Percentiles rank a stretch among this genome's conserved stretches.
Evolutionary conservation across 2,888 invertebrate genomes (phyloP).

Genomic region (Venustoraphidia nigricollis): DNA sequence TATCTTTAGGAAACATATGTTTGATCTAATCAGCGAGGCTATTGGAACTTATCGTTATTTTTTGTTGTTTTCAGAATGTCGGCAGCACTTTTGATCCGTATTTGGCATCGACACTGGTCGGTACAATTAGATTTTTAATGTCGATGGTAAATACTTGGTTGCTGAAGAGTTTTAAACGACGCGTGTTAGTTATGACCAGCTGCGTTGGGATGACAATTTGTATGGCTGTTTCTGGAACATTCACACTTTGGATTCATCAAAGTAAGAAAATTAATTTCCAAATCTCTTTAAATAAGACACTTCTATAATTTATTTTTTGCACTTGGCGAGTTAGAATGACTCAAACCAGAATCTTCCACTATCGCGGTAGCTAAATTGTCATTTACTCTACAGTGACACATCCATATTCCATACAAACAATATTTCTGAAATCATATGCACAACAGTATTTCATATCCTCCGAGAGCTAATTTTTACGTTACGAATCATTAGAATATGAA

Average conservation of each 20-base stretch:
- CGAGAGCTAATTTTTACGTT: no score
- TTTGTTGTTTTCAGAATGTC: slow-evolving; percentile 27
- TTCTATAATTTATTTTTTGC: no score
- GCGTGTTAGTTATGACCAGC: slow-evolving; percentile 35
- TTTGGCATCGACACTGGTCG: slow-evolving; percentile 38
- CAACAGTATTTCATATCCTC: no score
- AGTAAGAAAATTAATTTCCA: slow-evolving; percentile 18
- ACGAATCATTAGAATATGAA: no score
- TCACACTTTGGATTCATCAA: slow-evolving; percentile 30
- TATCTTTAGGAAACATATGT: no score
- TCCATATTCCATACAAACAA: no score
- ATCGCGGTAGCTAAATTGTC: no score
- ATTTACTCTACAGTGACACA: no score
- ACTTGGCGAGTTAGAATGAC: no score
- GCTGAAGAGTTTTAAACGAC: slow-evolving; percentile 32
- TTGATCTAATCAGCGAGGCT: no score
- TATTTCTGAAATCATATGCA: no score
- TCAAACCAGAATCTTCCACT: no score
- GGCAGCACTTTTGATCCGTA: slow-evolving; percentile 34
- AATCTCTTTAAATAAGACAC: neutral
- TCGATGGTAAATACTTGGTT: slow-evolving; percentile 40
- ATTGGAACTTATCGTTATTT: slow-evolving; percentile 5
- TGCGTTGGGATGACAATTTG: slow-evolving; percentile 37
- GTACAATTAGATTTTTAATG: slow-evolving; percentile 36
- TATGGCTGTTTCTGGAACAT: slow-evolving; percentile 39